Base-by-base conservation (phyloP, 1,140 invertebrate species). In the Conus betulinus region DNA sequence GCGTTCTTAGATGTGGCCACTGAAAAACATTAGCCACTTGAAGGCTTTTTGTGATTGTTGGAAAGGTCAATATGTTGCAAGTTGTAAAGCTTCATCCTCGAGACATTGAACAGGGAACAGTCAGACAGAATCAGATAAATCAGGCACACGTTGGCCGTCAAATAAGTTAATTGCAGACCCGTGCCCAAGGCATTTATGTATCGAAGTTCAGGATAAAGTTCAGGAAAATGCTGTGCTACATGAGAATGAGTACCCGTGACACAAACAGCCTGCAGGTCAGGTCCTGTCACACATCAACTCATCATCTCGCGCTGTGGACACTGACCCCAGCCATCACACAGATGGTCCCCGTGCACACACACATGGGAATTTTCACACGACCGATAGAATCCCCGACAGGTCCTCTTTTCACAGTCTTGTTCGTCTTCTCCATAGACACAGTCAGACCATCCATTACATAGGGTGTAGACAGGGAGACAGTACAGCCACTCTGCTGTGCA, bases 241-340 rank as follows among this genome's bases (percentile, higher is more conserved):
- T 10, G n/a, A 57, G 27, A 88, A 57, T 6, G 67, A 39, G 25
- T 53, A 67, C 63, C 67, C 84, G 51, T 27, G n/a, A 71, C 84
- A 90, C 10, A 74, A 25, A 52, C 87, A 90, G 63, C 39, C 78
- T 93, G 55, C 91, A 94, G 79, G 79, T 1, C 79, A 39, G 39
- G 39, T 53, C 60, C 10, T 11, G 60, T 63, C 60, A 63, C 60
- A 63, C 60, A 63, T 63, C 60, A 63, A 4, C 17, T 63, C 60
- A 63, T 63, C 60, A 63, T 63, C 60, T 20, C 39, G 60, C 60
- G 60, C 60, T 63, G 60, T 63, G 60, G 60, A 63, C 60, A 63
- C 60, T 63, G 60, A 63, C 60, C 60, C 60, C 60, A 63, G 4
- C 60, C 60, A 63, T 63, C 60, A 63, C 60, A 63, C 60, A 63